phyloP scores from a whole-genome alignment of 1,140 invertebrate genomes.

The Anoplophora glabripennis region DNA sequence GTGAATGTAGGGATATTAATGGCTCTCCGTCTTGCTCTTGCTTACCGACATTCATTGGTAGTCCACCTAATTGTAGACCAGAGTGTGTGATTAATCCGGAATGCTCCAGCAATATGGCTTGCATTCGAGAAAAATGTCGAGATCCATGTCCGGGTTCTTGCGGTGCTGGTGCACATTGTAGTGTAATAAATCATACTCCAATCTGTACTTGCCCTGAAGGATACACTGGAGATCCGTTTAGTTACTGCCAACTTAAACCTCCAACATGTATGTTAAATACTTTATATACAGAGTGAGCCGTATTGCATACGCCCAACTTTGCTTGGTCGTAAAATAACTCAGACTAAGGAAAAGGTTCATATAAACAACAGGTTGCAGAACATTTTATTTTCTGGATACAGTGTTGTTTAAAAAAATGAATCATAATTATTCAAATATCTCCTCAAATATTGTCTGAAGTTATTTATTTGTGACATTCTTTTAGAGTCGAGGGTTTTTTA shows the following conservation, averaged over 20 bases:
- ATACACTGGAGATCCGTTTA: constrained; percentile 65
- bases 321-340: no score
- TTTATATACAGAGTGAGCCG: no score
- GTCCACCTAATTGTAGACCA: constrained; percentile 68
- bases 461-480: no score
- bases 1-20: constrained; percentile 62
- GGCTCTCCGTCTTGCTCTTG: constrained; percentile 65
- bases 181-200: constrained; percentile 67
- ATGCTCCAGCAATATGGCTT: constrained; percentile 60
- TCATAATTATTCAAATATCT: no score
- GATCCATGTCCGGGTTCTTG: constrained; percentile 75
- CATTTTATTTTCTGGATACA: no score
- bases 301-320: no score
- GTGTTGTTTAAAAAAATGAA: no score
- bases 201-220: constrained; percentile 66
- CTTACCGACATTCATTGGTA: constrained; percentile 61
- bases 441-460: no score
- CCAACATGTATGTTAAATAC: background rate
- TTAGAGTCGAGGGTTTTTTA: no score
- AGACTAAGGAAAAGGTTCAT: no score
- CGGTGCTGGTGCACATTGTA: constrained; percentile 67
- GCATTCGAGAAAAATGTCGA: constrained; percentile 64
- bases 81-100: constrained; percentile 68
- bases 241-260: constrained; percentile 32
- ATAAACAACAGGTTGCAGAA: no score